Percentiles rank a stretch among this genome's conserved stretches.
phyloP scores from a whole-genome alignment of 2,113 vertebrate genomes.

The Centrocercus urophasianus region DNA sequence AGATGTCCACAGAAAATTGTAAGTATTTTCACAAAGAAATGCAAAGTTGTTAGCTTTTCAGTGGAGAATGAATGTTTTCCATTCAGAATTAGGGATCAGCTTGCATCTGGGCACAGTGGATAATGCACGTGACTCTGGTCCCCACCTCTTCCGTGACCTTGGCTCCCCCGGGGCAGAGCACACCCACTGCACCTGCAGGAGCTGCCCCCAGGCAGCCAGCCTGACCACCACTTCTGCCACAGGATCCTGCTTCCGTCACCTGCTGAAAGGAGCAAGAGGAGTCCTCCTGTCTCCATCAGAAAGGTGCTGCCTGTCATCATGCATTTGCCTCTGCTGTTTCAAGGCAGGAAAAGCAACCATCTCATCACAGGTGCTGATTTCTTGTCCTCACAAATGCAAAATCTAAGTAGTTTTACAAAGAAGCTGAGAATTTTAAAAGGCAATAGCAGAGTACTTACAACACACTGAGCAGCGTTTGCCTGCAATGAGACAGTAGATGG shows the following conservation, averaged over 20 bases:
- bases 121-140: rapidly evolving
- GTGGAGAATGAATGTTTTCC: background rate
- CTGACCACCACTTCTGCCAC: rapidly evolving
- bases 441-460: background rate
- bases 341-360: background rate
- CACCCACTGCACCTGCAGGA: background rate
- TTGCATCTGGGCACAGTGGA: background rate
- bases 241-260: background rate
- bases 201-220: background rate
- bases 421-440: background rate
- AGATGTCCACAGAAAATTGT: background rate
- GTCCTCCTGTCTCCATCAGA: background rate
- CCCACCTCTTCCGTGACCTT: background rate
- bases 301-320: background rate
- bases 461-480: background rate
- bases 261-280: background rate
- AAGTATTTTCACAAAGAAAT: background rate
- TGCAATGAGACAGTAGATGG: background rate
- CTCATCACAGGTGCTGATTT: background rate
- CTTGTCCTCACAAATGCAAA: background rate
- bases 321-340: background rate
- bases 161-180: background rate
- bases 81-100: background rate
- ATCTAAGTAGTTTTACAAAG: background rate
- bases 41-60: background rate